These are phyloP conservation scores for Drosophila atripex DNA, from an alignment of 2,888 invertebrate species.

Conservation along the genomic window DNA sequence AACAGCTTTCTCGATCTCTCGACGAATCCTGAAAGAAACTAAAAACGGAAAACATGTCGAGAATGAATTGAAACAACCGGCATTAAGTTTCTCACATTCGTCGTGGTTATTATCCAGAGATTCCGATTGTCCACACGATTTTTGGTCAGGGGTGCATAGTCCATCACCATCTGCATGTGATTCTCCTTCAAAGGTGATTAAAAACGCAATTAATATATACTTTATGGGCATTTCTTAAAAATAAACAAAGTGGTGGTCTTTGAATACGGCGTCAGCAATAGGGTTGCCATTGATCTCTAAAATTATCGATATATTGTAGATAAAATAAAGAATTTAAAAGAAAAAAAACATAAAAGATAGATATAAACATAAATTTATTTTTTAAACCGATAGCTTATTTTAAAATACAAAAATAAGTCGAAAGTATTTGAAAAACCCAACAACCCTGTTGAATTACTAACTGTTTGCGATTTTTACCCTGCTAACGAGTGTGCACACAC, in stretches of 20 bases:
- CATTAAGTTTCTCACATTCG: conserved; percentile 43
- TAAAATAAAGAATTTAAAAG: too few species aligned
- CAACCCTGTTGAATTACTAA: conserved; percentile 26
- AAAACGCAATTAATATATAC: conserved; percentile 41
- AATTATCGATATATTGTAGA: conserved; percentile 24
- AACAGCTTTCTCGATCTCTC: conserved; percentile 85
- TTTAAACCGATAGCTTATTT: too few species aligned
- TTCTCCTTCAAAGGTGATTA: conserved; percentile 22
- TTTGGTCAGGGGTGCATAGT: conserved; percentile 25
- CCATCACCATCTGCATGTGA: conserved; percentile 10
- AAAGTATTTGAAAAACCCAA: neutral
- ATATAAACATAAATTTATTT: too few species aligned
- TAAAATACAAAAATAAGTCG: too few species aligned
- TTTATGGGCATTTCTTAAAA: conserved; percentile 38
- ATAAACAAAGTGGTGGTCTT: conserved; percentile 40
- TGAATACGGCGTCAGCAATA: conserved; percentile 3
- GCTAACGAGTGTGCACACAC: conserved; percentile 49
- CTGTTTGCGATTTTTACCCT: conserved; percentile 30
- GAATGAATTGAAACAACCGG: neutral
- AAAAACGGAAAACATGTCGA: neutral
- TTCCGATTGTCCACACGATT: neutral
- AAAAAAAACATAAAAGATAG: too few species aligned
- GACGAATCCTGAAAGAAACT: conserved; percentile 79
- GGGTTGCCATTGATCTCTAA: neutral
- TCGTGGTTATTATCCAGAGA: neutral